Conservation (phyloP, 2,888 invertebrate species). For the Orthosia gothica region DNA sequence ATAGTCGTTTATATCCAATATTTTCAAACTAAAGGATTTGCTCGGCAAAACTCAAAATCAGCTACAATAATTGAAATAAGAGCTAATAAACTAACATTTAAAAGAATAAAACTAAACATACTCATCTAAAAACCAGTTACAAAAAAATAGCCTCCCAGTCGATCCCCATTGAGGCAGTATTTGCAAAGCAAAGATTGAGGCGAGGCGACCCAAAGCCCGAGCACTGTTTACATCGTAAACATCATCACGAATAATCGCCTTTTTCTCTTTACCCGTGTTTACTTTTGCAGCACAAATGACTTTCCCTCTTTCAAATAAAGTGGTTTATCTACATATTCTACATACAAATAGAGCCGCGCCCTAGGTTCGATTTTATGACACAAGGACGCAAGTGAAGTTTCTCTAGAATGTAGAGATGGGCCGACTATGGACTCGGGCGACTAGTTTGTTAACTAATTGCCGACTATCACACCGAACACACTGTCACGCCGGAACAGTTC, state of each 20-base stretch:
- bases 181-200: conserved; percentile 82
- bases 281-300: conserved; percentile 73
- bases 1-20: too few relatives aligned
- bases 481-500: too few relatives aligned
- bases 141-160: conserved; percentile 41
- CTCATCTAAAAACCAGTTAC: conserved; percentile 43
- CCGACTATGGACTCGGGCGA: neutral
- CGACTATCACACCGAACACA: too few relatives aligned
- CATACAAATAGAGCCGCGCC: conserved; percentile 54
- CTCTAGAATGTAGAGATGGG: conserved; percentile 39
- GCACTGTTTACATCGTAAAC: conserved; percentile 83
- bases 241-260: conserved; percentile 85
- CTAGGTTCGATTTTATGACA: conserved; percentile 36
- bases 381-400: conserved; percentile 43
- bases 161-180: conserved; percentile 70
- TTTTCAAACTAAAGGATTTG: neutral
- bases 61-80: neutral
- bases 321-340: conserved; percentile 62
- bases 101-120: conserved; percentile 36
- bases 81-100: conserved; percentile 26
- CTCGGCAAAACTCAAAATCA: neutral
- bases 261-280: conserved; percentile 78
- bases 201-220: conserved; percentile 67
- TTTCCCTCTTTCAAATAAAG: conserved; percentile 71
- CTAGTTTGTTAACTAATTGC: neutral